Evolutionary conservation across 37 sponge, comb jelly and placozoan genomes (phyloP).

Genomic region (Halichondria panicea): DNA sequence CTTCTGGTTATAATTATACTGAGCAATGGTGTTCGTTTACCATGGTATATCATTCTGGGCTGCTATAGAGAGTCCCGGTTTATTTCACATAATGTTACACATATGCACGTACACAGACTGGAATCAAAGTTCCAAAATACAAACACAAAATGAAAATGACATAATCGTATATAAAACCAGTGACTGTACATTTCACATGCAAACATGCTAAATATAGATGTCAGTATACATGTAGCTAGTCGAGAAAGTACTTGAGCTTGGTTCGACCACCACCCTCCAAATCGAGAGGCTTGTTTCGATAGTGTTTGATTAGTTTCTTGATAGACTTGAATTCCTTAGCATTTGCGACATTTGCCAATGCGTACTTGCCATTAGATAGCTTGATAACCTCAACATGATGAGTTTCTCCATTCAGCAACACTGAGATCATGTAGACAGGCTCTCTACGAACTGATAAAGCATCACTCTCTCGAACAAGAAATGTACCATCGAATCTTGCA

Average conservation of each 20-base stretch:
- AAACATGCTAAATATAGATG: conserved; percentile 2
- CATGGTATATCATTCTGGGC: too few species aligned
- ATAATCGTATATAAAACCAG: too few species aligned
- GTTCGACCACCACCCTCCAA: conserved; percentile 28
- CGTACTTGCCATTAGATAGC: conserved; percentile 17
- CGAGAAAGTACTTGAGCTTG: conserved; percentile 19
- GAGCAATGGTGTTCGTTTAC: too few species aligned
- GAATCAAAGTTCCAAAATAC: too few species aligned
- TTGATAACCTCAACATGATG: conserved; percentile 24
- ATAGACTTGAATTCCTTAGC: conserved; percentile 26
- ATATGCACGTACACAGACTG: too few species aligned
- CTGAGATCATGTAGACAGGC: conserved; percentile 19
- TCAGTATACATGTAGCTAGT: too few species aligned
- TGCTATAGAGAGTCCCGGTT: too few species aligned
- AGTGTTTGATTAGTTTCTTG: conserved; percentile 23
- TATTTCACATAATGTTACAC: too few species aligned
- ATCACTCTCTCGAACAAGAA: conserved; percentile 40
- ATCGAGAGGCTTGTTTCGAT: conserved; percentile 23
- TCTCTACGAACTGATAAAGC: conserved; percentile 6
- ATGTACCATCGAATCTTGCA: conserved; percentile 34
- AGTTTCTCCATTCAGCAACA: conserved; percentile 13
- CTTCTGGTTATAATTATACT: too few species aligned
- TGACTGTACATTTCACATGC: too few species aligned
- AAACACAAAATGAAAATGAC: too few species aligned
- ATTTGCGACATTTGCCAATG: neutral